phyloP scores from a whole-genome alignment of 2,113 vertebrate species.

The Campylorhamphus procurvoides region DNA sequence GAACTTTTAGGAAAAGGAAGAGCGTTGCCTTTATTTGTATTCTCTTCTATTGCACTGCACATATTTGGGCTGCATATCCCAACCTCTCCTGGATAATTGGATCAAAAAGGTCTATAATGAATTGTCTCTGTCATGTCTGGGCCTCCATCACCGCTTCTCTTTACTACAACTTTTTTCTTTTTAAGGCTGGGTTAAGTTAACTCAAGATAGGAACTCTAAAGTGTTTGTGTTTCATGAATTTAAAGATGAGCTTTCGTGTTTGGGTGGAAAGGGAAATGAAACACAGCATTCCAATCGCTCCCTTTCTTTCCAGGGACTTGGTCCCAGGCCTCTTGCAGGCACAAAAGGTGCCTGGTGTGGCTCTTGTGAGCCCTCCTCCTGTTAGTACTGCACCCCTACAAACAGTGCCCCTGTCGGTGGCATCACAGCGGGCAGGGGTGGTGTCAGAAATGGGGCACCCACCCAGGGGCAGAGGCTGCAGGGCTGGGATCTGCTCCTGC shows the following conservation, averaged over 20 bases:
- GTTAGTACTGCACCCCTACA: background rate
- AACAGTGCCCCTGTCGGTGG: background rate
- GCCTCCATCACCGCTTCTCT: background rate
- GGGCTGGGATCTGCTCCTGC: background rate
- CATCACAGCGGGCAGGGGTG: background rate
- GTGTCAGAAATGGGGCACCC: background rate
- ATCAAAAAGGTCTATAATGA: constrained; percentile 33
- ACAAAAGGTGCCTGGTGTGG: background rate
- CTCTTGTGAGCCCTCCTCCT: background rate
- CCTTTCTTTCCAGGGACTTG: background rate
- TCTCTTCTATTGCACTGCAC: background rate
- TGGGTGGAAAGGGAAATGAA: constrained; percentile 17
- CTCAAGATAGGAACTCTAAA: background rate
- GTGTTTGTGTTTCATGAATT: constrained; percentile 1
- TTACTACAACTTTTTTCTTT: background rate
- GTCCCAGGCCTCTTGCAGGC: background rate
- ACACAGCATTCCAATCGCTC: background rate
- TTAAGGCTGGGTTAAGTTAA: constrained; percentile 9
- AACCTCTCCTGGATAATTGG: constrained; percentile 3
- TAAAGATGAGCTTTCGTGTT: constrained; percentile 3
- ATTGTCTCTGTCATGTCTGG: constrained; percentile 1
- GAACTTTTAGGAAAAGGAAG: background rate
- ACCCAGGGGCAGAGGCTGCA: background rate
- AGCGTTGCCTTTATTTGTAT: background rate
- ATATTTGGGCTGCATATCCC: background rate